phyloP scores from a whole-genome alignment of 2,797 vertebrate species.

The Pseudomugil tenellus region DNA sequence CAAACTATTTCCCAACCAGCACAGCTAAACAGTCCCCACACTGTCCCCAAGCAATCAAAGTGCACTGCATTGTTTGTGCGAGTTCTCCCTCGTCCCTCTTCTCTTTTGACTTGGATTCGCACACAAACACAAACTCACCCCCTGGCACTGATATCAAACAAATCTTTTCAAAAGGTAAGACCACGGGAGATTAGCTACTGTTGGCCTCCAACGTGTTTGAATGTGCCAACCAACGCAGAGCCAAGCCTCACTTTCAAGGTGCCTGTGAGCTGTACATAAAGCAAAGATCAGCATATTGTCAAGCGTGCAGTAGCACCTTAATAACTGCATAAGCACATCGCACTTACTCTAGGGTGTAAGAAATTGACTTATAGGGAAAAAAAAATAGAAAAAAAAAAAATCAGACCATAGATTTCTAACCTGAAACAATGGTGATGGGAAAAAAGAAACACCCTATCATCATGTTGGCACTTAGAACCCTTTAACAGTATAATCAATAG shows the following conservation, averaged over 20 bases:
- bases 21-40: slow-evolving; percentile 11
- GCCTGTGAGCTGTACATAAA: slow-evolving; percentile 55
- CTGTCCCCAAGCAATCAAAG: slow-evolving; percentile 32
- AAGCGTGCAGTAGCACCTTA: slow-evolving; percentile 42
- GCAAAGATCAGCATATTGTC: slow-evolving; percentile 51
- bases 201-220: slow-evolving; percentile 57
- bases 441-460: background rate
- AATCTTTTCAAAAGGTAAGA: slow-evolving; percentile 69
- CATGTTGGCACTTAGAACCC: background rate
- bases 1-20: slow-evolving; percentile 17
- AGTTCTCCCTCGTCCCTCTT: background rate
- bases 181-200: slow-evolving; percentile 62
- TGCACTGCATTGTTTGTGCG: background rate
- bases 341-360: slow-evolving; percentile 8
- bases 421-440: background rate
- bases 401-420: background rate
- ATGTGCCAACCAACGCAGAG: slow-evolving; percentile 63
- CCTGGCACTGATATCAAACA: slow-evolving; percentile 70
- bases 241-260: slow-evolving; percentile 66
- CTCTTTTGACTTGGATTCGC: slow-evolving; percentile 10
- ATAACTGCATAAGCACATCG: slow-evolving; percentile 36
- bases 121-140: slow-evolving; percentile 17
- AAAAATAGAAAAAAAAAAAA: background rate
- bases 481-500: slow-evolving; percentile 14
- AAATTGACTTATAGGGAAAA: background rate